Evolutionary conservation across 2,888 invertebrate species (phyloP), one percentile per base, ranked within the genome.

Genomic region (Netelia melanura): DNA sequence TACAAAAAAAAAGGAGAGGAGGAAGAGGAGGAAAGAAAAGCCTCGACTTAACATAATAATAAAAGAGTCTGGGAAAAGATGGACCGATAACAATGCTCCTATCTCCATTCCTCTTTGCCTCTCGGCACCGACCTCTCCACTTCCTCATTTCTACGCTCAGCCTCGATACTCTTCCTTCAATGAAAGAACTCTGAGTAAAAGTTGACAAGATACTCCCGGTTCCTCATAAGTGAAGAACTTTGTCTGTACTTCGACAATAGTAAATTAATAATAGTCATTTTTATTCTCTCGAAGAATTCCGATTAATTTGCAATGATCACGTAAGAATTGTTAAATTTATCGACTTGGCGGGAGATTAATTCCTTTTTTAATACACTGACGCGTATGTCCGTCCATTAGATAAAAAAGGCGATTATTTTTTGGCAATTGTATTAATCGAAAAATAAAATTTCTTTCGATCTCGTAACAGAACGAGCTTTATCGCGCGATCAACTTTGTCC

Each of bases 41-140:
- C 64, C 67, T 84, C 87, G 87, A 87, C 86, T 87, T 87, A 86
- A 87, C 84, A 86, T 87, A 89, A 90, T 89, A 88, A 89, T 86
- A 86, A 76, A 85, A 88, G 87, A 80, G 81, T 72, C 81, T 43
- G 75, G 81, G 74, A 79, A 58, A 78, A 79, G 74, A 81, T 71
- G 61, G 74, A 9, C 72, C 62, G 81, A 85, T 80, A 80, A 76
- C 25, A 75, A 70, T 38, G 48, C 70, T 72, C 43, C 10, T 48
- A 48, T 48, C 48, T 48, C 48, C 10, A 48, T 48, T 48, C 48
- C 48, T 85, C 23, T 54, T 48, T 64, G 68, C n/a, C 62, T 68
- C 70, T 62, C 56, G 21, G n/a, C 43, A 48, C 6, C 8, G 17
- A 38, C 25, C 65, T 25, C 65, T 38, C 54, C 10, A 54, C 23